Evolutionary conservation across 2,113 vertebrate species (phyloP).

Genomic region (Chaetodon auriga): DNA sequence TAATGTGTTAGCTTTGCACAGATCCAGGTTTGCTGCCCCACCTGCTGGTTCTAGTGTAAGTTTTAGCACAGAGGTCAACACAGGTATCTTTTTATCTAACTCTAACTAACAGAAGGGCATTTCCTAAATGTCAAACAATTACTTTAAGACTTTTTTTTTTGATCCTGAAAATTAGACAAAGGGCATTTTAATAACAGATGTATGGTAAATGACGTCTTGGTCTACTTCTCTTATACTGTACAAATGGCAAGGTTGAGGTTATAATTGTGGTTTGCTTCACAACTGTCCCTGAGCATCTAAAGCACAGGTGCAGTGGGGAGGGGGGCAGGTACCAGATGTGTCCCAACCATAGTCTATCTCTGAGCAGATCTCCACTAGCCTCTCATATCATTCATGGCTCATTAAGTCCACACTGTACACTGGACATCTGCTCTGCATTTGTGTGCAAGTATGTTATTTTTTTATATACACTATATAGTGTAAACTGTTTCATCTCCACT

Average conservation of each 20-base stretch:
- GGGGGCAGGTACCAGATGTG: constrained; percentile 77
- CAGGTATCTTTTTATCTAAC: too few relatives aligned
- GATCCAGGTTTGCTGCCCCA: background rate
- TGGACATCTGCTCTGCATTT: constrained; percentile 75
- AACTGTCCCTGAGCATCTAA: constrained; percentile 62
- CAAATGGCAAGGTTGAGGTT: constrained; percentile 48
- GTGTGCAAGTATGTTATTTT: constrained; percentile 23
- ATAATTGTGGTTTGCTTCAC: constrained; percentile 52
- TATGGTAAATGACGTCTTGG: background rate
- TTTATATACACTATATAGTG: background rate
- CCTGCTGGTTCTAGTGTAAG: background rate
- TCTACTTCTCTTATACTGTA: constrained; percentile 9
- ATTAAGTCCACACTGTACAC: constrained; percentile 76
- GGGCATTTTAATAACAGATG: background rate
- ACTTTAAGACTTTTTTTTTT: background rate
- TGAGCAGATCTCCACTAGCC: constrained; percentile 65
- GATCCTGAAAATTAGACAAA: background rate
- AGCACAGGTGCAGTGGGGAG: constrained; percentile 69
- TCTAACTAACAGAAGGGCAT: too few relatives aligned
- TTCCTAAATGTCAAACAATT: background rate
- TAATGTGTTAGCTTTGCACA: background rate
- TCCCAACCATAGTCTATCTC: constrained; percentile 56
- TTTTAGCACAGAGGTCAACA: background rate
- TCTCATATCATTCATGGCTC: constrained; percentile 81
- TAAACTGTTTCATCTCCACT: background rate